Evolutionary conservation across 2,888 invertebrate species (phyloP), one percentile per base, ranked within the genome.

Genomic region (Phymatocera aterrima): DNA sequence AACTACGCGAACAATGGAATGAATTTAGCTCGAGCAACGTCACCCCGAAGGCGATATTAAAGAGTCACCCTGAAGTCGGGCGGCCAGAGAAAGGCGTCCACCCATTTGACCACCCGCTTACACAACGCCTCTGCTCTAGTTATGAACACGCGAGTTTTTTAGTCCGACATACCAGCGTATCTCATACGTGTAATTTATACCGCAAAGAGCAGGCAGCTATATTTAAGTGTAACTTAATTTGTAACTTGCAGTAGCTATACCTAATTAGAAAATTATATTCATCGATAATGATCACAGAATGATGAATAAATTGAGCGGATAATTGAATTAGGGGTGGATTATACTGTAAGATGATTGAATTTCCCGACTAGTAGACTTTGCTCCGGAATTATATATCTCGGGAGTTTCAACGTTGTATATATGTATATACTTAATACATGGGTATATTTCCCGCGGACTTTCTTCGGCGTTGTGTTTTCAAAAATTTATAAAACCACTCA

Each of bases 71-170:
- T 57, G 75, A 57, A 75, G 34, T 57, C 60, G 43, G 43, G 57
- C 57, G 60, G 79, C 57, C 75, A 80, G 88, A 87, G 88, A 88
- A 88, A 88, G 88, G 88, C 88, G 84, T 84, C 88, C 88, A 88
- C 87, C 88, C 87, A 88, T 87, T 81, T 57, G 60, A 21, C 24
- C 75, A 75, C 75, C 75, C 75, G 75, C 83, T 88, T 88, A 84
- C 88, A 85, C 86, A 88, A 88, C 83, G 24, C 79, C 83, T 84
- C 82, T 87, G 87, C 86, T 87, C 87, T 85, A 87, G 85, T 88
- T 87, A 87, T 86, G 84, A 84, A 84, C 83, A 80, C 83, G 82
- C 81, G 82, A 83, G 82, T 82, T 84, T 83, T n/a, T 81, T 75
- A 72, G 72, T 72, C 72, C 43, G 18, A 34, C 72, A 72, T 72